Conservation (phyloP, 2,113 vertebrate genomes). For the Piliocolobus tephrosceles region DNA sequence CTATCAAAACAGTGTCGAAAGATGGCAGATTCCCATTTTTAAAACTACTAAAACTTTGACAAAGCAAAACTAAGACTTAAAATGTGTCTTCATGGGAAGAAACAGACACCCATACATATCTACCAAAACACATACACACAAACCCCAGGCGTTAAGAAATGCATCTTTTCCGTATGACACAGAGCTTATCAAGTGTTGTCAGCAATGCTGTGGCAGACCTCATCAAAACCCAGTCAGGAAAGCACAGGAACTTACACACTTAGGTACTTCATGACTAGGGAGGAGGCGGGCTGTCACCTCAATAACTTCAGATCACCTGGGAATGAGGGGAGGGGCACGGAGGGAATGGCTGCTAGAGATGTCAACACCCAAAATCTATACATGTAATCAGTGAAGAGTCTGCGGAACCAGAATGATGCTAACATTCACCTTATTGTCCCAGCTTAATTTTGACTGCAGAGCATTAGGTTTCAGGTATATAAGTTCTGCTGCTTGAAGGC, state of each 20-base stretch:
- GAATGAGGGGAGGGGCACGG: neutral
- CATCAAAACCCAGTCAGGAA: slow-evolving; percentile 2
- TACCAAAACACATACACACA: neutral
- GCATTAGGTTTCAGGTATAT: slow-evolving; percentile 37
- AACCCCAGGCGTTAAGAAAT: neutral
- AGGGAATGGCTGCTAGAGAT: neutral
- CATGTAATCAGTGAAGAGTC: neutral
- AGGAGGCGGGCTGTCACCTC: neutral
- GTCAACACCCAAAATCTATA: neutral
- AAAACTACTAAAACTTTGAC: slow-evolving; percentile 41
- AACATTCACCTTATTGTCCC: neutral
- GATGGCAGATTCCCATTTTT: neutral
- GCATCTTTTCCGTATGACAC: neutral
- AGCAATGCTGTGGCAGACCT: slow-evolving; percentile 10
- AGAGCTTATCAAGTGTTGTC: slow-evolving; percentile 39
- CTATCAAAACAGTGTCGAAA: neutral
- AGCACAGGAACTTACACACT: neutral
- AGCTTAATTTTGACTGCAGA: slow-evolving; percentile 20
- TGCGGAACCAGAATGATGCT: neutral
- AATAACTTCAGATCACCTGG: neutral
- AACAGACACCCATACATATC: neutral
- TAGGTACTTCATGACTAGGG: neutral
- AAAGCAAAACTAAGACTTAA: slow-evolving; percentile 37
- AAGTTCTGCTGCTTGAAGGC: slow-evolving; percentile 32
- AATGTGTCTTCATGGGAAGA: neutral